Base-by-base conservation (phyloP, 2,888 invertebrate genomes). In the Lasioglossum morio region DNA sequence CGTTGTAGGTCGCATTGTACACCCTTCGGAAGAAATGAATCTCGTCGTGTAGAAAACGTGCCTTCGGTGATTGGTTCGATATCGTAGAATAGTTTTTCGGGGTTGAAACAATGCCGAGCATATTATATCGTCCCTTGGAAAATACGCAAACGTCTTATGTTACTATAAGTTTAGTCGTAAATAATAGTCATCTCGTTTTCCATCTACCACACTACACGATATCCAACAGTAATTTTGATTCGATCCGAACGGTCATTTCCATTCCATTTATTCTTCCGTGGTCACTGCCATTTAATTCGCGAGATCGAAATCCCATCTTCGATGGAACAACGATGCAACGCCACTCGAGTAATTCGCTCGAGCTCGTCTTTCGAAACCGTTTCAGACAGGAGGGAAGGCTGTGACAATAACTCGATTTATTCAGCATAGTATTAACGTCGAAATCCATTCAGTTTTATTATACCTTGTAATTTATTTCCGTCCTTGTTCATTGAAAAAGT, bases 21-120 rank as follows among this genome's bases (percentile, higher is more conserved):
- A 88, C 77, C 88, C 87, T 66, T 87, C 87, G 43, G 93, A 93
- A 72, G 94, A 94, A 86, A 90, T 93, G 85, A 95, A 95, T 92
- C 92, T 95, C 60, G 92, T 95, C 72, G 88, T 92, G 48, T 92
- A 79, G 89, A 83, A 27, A 27, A 27, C 43, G 4, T 53, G 23
- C 2, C 14, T 16, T 63, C 12, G n/a, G 63, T 70, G 37, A 40
- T 60, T 2, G 34, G 34, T 23, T 27, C 37, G 40, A 60, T 34
- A 63, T 63, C 16, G 60, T 30, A 43, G 34, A 40, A 48, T 40
- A 27, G 7, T 63, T 63, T 27, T 16, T 63, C 60, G 27, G 2
- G 60, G 16, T 63, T 63, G 2, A 63, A 30, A 16, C 30, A n/a
- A 12, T 16, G 30, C 30, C 30, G 60, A 30, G 16, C 30, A 30